Conservation (phyloP, 1,140 invertebrate genomes). For the Drosophila watanabei region DNA sequence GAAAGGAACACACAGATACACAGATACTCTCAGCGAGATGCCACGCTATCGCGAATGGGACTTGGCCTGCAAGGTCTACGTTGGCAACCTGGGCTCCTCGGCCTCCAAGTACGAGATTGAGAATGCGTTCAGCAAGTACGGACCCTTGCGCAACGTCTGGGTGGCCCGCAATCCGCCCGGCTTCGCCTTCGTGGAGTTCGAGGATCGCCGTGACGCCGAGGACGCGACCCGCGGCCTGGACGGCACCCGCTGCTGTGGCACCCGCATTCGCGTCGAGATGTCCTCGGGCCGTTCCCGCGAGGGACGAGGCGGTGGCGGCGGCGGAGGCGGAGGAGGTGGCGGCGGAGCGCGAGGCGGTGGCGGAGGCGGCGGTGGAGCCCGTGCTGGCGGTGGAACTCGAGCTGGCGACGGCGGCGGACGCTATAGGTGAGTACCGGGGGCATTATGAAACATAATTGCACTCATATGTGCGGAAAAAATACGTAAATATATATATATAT, state of each 20-base stretch:
- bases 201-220: constrained; percentile 98
- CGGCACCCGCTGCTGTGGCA: constrained; percentile 95
- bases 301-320: constrained; percentile 87
- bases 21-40: constrained; percentile 82
- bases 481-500: constrained; percentile 26
- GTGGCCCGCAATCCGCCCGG: constrained; percentile 97
- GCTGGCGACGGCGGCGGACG: constrained; percentile 73
- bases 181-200: constrained; percentile 99
- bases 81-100: constrained; percentile 97
- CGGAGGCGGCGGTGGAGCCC: constrained; percentile 66
- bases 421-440: constrained; percentile 73
- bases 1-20: constrained; percentile 17
- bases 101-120: constrained; percentile 97
- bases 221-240: constrained; percentile 98
- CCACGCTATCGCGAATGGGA: constrained; percentile 96
- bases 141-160: constrained; percentile 98
- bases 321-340: constrained; percentile 68
- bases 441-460: constrained; percentile 47
- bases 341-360: constrained; percentile 65
- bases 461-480: constrained; percentile 34
- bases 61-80: constrained; percentile 98
- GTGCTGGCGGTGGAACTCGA: constrained; percentile 62
- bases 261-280: constrained; percentile 94
- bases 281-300: constrained; percentile 93
- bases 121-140: constrained; percentile 97